Conservation (phyloP, 2,888 invertebrate species). For the Blastobasis lacticolella region DNA sequence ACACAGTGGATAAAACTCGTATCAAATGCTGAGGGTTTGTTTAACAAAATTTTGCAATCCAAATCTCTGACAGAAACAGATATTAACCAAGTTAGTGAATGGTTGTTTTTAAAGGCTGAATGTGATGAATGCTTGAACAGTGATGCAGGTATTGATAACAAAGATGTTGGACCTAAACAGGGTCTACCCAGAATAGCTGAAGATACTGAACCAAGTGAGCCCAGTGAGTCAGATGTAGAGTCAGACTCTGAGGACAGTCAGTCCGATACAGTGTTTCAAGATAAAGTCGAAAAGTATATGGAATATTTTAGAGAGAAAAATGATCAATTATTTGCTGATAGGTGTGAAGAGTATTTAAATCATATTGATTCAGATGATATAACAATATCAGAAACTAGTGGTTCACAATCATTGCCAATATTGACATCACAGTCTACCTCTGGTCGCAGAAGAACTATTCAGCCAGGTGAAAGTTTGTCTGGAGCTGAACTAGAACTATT, state of each 20-base stretch:
- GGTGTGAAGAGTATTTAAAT: conserved; percentile 76
- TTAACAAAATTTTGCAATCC: conserved; percentile 81
- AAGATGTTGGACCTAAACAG: conserved; percentile 55
- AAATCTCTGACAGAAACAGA: conserved; percentile 81
- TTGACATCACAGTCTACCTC: conserved; percentile 68
- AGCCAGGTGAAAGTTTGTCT: conserved; percentile 76
- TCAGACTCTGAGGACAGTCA: conserved; percentile 75
- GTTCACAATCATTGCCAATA: conserved; percentile 61
- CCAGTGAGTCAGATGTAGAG: conserved; percentile 76
- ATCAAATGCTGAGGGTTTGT: conserved; percentile 88
- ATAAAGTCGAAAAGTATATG: conserved; percentile 82
- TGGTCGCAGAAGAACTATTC: conserved; percentile 73
- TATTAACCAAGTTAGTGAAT: conserved; percentile 83
- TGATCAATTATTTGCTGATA: conserved; percentile 77
- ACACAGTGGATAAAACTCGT: conserved; percentile 88
- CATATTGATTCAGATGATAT: conserved; percentile 68
- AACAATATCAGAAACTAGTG: conserved; percentile 67
- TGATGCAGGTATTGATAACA: conserved; percentile 65
- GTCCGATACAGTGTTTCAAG: conserved; percentile 78
- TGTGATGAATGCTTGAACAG: conserved; percentile 86
- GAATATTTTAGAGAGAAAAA: conserved; percentile 81
- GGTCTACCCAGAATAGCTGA: conserved; percentile 67
- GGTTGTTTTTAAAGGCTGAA: conserved; percentile 90
- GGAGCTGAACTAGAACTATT: conserved; percentile 74
- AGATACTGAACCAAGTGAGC: conserved; percentile 75